A percentile compares a stretch with the other conserved stretches of the same genome.
These are phyloP conservation scores for Tenualosa thibaudeaui DNA, from an alignment of 2,797 vertebrate species.

Conservation along the genomic window DNA sequence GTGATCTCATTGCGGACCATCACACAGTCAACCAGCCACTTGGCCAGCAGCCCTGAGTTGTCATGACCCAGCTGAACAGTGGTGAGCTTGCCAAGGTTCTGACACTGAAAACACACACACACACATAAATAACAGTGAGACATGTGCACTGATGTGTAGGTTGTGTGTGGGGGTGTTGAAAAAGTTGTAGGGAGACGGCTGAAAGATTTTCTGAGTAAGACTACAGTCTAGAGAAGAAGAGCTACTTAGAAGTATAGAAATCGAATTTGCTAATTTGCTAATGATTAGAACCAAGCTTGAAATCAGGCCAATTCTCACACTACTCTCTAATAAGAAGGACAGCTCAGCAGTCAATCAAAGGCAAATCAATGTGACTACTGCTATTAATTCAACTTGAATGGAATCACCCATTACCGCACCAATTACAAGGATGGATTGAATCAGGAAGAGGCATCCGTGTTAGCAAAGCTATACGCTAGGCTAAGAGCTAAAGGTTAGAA, in stretches of 20 bases:
- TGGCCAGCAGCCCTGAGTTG: conserved; percentile 94
- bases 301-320: neutral
- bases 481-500: neutral
- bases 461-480: neutral
- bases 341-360: neutral
- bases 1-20: conserved; percentile 98
- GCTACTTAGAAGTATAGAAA: conserved; percentile 7
- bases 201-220: neutral
- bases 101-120: conserved; percentile 77
- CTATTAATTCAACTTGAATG: neutral
- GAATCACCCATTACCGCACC: neutral
- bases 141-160: conserved; percentile 12
- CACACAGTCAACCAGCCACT: conserved; percentile 97
- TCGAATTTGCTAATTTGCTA: neutral
- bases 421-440: neutral
- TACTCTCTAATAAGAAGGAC: neutral
- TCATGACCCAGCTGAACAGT: conserved; percentile 96
- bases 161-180: neutral
- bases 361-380: neutral
- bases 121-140: conserved; percentile 41
- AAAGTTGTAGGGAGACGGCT: conserved; percentile 14
- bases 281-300: neutral
- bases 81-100: conserved; percentile 94
- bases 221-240: neutral
- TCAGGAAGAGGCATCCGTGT: neutral